Evolutionary conservation across 2,113 vertebrate genomes (phyloP).

Genomic region (Zosterops lateralis): DNA sequence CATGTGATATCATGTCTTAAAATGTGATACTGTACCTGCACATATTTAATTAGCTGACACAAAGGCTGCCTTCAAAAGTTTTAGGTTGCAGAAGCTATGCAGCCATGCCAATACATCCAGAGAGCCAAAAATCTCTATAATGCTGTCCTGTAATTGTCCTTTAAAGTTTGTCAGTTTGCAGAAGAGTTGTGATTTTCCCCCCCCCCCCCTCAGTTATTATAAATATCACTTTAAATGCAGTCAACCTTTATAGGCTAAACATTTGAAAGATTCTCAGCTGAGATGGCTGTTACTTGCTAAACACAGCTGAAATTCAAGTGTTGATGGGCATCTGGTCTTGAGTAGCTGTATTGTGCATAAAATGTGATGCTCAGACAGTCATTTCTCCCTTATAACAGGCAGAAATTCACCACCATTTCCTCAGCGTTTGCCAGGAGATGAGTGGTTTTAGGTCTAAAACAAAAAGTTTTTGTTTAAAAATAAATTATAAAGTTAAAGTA

Average conservation of each 20-base stretch:
- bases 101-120: not conserved
- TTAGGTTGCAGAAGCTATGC: not conserved
- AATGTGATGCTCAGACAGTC: fast-evolving
- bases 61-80: not conserved
- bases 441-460: not conserved
- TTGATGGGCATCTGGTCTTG: not conserved
- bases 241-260: not conserved
- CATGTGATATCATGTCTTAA: not conserved
- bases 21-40: slow-evolving; percentile 15
- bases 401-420: not conserved
- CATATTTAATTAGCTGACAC: slow-evolving; percentile 10
- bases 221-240: not conserved
- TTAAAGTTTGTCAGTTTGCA: not conserved
- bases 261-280: not conserved
- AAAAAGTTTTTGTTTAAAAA: not conserved
- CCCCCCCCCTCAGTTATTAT: fast-evolving
- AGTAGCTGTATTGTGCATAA: not conserved
- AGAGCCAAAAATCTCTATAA: not conserved
- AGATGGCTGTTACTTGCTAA: not conserved
- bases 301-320: not conserved
- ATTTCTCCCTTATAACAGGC: not conserved
- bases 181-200: fast-evolving
- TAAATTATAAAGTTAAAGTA: not conserved
- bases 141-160: not conserved
- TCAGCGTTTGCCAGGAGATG: not conserved